A percentile compares a stretch with the other conserved stretches of the same genome.
phyloP scores from a whole-genome alignment of 2,888 invertebrate genomes.

The Dicyrtoma fusca region DNA sequence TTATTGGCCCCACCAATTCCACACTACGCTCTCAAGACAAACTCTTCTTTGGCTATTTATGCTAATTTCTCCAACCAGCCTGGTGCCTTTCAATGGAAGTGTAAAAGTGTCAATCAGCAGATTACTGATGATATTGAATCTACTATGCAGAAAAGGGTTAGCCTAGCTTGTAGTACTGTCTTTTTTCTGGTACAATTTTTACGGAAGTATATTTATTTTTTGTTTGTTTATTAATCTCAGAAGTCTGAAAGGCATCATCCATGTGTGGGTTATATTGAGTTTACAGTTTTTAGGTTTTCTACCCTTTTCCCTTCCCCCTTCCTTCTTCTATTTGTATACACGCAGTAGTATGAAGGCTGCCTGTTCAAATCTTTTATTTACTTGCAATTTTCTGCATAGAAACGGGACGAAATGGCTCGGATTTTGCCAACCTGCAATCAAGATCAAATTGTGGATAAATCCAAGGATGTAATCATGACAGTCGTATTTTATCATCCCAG shows the following conservation, averaged over 20 bases:
- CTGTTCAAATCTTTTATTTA: too few species aligned
- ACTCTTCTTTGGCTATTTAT: slow-evolving; percentile 9
- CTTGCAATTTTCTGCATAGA: too few species aligned
- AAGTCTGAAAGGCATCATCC: background rate
- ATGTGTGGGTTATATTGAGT: background rate
- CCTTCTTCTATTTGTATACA: background rate
- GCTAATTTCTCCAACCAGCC: slow-evolving; percentile 15
- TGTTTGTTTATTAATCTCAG: background rate
- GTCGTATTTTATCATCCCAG: slow-evolving; percentile 31
- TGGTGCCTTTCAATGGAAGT: slow-evolving; percentile 25
- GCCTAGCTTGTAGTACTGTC: background rate
- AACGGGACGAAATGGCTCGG: background rate
- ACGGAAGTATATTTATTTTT: background rate
- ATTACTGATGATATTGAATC: background rate
- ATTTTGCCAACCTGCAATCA: background rate
- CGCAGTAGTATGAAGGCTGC: background rate
- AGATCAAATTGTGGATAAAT: slow-evolving; percentile 4
- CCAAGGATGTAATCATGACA: slow-evolving; percentile 4
- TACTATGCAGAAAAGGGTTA: slow-evolving; percentile 6
- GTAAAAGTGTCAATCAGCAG: slow-evolving; percentile 27
- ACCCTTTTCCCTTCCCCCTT: too few species aligned
- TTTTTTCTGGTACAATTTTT: too few species aligned
- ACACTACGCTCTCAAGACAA: background rate
- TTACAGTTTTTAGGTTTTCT: too few species aligned
- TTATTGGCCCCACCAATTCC: slow-evolving; percentile 28